A percentile compares a stretch with the other conserved stretches of the same genome.
Conservation (phyloP, 2,888 invertebrate genomes). For the Mesodorylaimus sp. region DNA sequence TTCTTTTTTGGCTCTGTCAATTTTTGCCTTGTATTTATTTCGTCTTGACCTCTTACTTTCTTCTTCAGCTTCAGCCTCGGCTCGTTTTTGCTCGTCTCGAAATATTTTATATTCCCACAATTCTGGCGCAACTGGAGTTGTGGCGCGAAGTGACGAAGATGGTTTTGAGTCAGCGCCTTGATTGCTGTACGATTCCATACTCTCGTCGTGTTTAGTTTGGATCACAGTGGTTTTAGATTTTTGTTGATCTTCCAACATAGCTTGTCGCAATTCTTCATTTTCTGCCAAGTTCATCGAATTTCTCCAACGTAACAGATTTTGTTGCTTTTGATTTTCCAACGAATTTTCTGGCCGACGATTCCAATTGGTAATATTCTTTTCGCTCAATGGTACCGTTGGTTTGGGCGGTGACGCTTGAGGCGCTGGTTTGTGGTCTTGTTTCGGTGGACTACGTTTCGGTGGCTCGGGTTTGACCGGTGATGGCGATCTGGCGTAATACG, state of each 20-base stretch:
- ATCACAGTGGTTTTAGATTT: no score
- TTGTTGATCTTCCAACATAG: no score
- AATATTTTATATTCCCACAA: no score
- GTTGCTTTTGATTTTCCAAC: neutral
- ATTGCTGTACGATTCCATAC: no score
- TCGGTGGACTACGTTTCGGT: no score
- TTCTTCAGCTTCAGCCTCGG: neutral
- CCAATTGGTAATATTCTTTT: slow-evolving; percentile 9
- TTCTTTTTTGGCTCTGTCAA: slow-evolving; percentile 9
- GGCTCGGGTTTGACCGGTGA: no score
- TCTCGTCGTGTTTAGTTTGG: no score
- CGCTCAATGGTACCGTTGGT: slow-evolving; percentile 6
- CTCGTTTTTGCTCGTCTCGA: neutral
- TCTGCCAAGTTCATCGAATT: slow-evolving; percentile 10
- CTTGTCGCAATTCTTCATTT: slow-evolving; percentile 6
- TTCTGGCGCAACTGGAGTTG: neutral
- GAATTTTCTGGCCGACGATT: slow-evolving; percentile 8
- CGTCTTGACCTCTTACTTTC: neutral
- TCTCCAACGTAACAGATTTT: slow-evolving; percentile 11
- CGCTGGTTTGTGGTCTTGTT: no score
- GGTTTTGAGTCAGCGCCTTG: no score
- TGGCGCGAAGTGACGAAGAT: no score
- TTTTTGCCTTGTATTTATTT: slow-evolving; percentile 10
- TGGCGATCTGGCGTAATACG: neutral
- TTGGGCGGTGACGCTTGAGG: neutral